phyloP scores from a whole-genome alignment of 2,113 vertebrate genomes.

The Tragelaphus strepsiceros region DNA sequence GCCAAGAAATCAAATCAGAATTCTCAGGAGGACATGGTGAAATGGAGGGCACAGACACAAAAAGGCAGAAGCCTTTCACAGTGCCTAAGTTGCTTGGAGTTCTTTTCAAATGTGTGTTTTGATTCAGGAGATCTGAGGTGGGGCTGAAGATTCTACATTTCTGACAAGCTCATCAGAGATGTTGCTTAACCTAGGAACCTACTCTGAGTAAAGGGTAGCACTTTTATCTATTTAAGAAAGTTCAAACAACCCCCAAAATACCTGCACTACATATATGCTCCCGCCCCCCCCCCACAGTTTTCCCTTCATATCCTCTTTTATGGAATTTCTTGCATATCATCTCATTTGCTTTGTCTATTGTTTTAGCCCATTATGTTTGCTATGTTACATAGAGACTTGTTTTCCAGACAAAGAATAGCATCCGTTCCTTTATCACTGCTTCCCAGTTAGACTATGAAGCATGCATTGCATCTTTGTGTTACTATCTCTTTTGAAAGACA shows the following conservation, averaged over 20 bases:
- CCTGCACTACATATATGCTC: rapidly evolving
- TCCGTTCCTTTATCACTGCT: neutral
- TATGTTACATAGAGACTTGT: neutral
- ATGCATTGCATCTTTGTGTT: neutral
- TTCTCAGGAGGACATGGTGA: neutral
- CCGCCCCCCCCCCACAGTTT: rapidly evolving
- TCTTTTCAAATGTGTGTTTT: neutral
- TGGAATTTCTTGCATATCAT: neutral
- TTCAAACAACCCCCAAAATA: neutral
- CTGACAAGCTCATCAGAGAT: neutral
- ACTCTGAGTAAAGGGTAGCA: neutral
- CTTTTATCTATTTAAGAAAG: neutral
- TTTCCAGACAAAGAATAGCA: neutral
- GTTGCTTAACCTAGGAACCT: neutral
- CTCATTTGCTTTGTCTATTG: neutral
- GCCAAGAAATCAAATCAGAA: neutral
- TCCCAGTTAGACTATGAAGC: neutral
- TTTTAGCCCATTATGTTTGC: neutral
- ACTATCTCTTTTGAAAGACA: neutral
- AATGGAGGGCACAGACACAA: neutral
- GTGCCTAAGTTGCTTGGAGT: neutral
- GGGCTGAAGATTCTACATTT: neutral
- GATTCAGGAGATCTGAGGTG: neutral
- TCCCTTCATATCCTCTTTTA: neutral
- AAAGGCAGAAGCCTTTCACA: neutral